A percentile compares a stretch with the other conserved stretches of the same genome.
Conservation (phyloP, 2,797 vertebrate species). For the Pteronotus mesoamericanus region DNA sequence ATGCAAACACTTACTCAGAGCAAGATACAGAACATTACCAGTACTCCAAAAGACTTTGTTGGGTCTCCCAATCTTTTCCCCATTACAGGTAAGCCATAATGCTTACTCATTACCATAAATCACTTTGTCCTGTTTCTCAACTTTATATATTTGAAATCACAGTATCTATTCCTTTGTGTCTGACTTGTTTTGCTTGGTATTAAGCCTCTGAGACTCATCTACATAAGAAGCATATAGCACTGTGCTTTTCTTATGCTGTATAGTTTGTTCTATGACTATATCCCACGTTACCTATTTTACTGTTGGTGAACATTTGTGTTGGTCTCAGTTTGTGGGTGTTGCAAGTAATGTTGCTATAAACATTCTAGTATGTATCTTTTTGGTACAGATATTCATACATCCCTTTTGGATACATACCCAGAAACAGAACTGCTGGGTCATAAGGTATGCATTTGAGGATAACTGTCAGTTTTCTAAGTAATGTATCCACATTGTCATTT, state of each 20-base stretch:
- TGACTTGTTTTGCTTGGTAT: not conserved
- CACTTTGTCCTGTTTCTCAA: not conserved
- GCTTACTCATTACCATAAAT: not conserved
- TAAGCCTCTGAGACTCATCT: not conserved
- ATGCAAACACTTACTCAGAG: not conserved
- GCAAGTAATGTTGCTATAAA: not conserved
- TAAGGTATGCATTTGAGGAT: not conserved
- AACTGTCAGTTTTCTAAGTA: not conserved
- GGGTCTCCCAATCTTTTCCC: not conserved
- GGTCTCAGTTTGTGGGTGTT: not conserved
- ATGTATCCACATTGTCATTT: not conserved
- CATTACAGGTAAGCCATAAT: too few species aligned
- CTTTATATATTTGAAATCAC: not conserved
- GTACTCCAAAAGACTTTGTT: not conserved
- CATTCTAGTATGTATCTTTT: not conserved
- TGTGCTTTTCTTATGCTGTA: not conserved
- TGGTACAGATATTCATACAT: not conserved
- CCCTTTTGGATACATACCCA: not conserved
- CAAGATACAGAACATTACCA: not conserved
- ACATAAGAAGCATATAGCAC: fast-evolving
- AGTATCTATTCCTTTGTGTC: not conserved
- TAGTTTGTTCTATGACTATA: not conserved
- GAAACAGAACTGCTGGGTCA: not conserved
- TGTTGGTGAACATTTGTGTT: not conserved
- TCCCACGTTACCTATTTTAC: not conserved